These are phyloP conservation scores for Marmota flaviventris DNA, from an alignment of 2,113 vertebrate species.

Conservation along the genomic window DNA sequence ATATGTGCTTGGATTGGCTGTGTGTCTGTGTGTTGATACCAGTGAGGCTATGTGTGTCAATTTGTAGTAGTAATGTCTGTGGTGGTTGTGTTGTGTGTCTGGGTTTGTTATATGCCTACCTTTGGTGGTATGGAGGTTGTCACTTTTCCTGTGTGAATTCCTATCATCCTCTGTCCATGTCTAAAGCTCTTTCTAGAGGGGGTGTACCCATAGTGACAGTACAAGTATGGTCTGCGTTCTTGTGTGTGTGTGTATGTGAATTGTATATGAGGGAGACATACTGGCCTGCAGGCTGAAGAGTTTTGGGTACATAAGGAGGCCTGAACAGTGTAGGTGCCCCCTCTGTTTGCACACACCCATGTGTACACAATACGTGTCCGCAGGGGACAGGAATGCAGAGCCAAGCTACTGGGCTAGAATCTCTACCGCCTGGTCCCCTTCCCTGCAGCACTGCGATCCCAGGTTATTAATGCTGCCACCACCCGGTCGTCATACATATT, in stretches of 20 bases:
- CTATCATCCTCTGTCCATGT: background rate
- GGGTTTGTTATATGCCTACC: background rate
- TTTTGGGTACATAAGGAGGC: background rate
- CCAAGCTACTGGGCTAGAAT: conserved; percentile 57
- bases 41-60: background rate
- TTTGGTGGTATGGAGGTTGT: background rate
- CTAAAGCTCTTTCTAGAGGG: conserved; percentile 36
- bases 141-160: conserved; percentile 18
- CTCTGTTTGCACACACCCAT: background rate
- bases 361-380: background rate
- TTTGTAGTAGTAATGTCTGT: background rate
- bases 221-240: background rate
- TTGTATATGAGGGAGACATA: background rate
- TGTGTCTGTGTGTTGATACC: background rate
- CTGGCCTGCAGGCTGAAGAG: background rate
- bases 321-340: background rate
- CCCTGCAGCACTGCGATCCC: conserved; percentile 59
- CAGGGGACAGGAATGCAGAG: background rate
- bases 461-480: conserved; percentile 80
- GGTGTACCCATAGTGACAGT: background rate
- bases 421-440: conserved; percentile 64
- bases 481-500: conserved; percentile 73
- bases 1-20: background rate
- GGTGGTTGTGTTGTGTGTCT: background rate
- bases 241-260: background rate